Percentiles rank a stretch among this genome's conserved stretches.
Evolutionary conservation across 2,797 vertebrate genomes (phyloP).

Genomic region (Tolypeutes matacus): DNA sequence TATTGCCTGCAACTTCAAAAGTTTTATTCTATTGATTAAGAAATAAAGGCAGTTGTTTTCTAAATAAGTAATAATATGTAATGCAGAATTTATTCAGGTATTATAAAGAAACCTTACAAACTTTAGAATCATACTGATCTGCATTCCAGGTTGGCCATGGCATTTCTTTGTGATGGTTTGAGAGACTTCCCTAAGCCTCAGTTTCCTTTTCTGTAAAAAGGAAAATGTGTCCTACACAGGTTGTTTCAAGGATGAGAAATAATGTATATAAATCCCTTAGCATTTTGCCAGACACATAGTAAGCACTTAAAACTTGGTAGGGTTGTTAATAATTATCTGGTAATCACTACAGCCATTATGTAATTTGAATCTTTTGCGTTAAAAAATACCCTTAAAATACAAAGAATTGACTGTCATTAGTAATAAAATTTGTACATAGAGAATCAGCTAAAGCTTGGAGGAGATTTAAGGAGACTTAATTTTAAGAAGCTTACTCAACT

Average conservation of each 20-base stretch:
- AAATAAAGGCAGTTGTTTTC: neutral
- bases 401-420: neutral
- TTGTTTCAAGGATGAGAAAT: constrained; percentile 40
- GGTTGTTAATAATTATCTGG: neutral
- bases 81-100: neutral
- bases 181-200: constrained; percentile 25
- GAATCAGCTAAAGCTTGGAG: constrained; percentile 3
- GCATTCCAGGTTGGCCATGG: neutral
- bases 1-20: constrained; percentile 20
- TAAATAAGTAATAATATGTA: constrained; percentile 37
- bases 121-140: constrained; percentile 33
- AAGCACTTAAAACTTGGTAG: neutral
- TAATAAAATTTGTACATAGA: neutral
- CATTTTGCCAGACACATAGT: neutral
- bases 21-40: neutral
- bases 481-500: constrained; percentile 62
- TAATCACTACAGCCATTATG: neutral
- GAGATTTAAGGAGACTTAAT: constrained; percentile 21
- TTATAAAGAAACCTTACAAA: neutral
- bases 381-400: neutral
- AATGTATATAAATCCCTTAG: neutral
- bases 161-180: neutral
- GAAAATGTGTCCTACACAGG: neutral
- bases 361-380: neutral
- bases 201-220: constrained; percentile 13